Evolutionary conservation across 2,888 invertebrate species (phyloP).

Genomic region (Dolichopus griseipennis): DNA sequence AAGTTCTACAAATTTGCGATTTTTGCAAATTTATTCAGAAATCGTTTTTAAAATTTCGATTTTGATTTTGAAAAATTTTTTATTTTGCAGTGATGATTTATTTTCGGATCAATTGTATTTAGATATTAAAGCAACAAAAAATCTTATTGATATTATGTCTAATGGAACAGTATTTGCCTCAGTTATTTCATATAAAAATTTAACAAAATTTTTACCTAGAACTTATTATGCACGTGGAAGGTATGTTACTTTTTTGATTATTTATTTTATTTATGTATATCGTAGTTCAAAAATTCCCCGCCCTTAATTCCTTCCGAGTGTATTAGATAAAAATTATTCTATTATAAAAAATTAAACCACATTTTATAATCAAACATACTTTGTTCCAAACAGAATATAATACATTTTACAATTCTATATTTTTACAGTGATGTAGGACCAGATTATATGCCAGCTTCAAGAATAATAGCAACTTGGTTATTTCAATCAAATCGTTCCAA

Average conservation of each 20-base stretch:
- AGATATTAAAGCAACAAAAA: conserved; percentile 38
- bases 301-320: no score
- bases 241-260: conserved; percentile 30
- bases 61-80: no score
- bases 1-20: not conserved
- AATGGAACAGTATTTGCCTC: conserved; percentile 42
- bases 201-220: conserved; percentile 42
- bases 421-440: conserved; percentile 24
- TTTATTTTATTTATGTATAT: no score
- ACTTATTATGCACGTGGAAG: conserved; percentile 42
- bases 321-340: no score
- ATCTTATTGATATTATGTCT: conserved; percentile 37
- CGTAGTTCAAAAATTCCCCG: no score
- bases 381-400: no score
- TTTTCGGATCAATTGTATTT: conserved; percentile 43
- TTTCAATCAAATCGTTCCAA: conserved; percentile 42
- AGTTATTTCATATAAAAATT: conserved; percentile 42
- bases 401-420: not conserved
- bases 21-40: not conserved
- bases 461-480: conserved; percentile 43
- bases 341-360: no score
- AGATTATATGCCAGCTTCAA: conserved; percentile 41
- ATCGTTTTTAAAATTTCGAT: not conserved
- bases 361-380: no score
- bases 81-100: conserved; percentile 41